These are phyloP conservation scores for Melanocharis versteri DNA, from an alignment of 2,113 vertebrate species.

Conservation along the genomic window DNA sequence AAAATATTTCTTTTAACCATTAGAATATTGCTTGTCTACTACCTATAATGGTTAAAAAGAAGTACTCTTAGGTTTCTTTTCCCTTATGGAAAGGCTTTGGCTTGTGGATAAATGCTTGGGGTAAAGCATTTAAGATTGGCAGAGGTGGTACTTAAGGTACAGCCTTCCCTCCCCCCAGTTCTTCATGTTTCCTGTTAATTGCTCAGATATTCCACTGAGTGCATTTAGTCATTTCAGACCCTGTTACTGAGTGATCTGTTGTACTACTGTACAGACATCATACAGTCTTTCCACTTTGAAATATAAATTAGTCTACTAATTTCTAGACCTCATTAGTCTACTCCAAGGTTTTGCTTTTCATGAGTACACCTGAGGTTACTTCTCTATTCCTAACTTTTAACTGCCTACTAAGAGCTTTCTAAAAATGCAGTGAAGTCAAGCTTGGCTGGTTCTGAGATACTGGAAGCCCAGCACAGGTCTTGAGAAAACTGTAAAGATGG, in stretches of 20 bases:
- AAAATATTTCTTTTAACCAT: neutral
- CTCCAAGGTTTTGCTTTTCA: neutral
- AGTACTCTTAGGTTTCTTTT: neutral
- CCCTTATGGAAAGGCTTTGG: neutral
- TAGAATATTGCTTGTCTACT: neutral
- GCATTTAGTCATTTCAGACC: neutral
- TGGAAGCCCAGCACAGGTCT: neutral
- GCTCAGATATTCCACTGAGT: neutral
- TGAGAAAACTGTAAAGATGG: neutral
- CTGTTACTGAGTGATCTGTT: neutral
- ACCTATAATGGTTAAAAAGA: neutral
- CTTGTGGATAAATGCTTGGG: neutral
- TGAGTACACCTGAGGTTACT: neutral
- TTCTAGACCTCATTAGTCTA: neutral
- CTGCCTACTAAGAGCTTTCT: neutral
- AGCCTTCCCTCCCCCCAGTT: neutral
- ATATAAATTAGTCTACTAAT: too few relatives aligned
- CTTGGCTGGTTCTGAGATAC: neutral
- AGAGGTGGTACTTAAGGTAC: neutral
- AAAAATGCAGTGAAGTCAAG: neutral
- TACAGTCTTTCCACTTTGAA: neutral
- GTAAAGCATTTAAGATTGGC: neutral
- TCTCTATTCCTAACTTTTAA: neutral
- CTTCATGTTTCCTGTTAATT: neutral
- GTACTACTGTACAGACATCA: neutral